Conservation (phyloP, 2,113 vertebrate genomes). For the Sus scrofa region DNA sequence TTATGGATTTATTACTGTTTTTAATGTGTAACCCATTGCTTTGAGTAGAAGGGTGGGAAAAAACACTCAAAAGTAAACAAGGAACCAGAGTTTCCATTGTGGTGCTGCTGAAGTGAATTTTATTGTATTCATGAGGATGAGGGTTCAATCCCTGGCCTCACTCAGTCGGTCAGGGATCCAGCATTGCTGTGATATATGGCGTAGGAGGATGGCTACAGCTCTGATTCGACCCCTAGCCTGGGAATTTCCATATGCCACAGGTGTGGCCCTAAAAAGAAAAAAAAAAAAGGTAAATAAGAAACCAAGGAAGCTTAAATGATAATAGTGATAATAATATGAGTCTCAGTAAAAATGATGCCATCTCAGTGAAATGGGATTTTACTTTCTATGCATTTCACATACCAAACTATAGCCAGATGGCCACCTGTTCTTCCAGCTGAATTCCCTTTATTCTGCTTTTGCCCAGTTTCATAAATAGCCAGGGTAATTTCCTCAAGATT, state of each 20-base stretch:
- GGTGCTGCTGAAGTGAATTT: too few relatives aligned
- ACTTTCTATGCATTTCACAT: background rate
- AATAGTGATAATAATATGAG: background rate
- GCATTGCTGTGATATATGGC: too few relatives aligned
- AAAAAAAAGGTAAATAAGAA: background rate
- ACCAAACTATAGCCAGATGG: background rate
- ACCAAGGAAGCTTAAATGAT: background rate
- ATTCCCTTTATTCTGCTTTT: background rate
- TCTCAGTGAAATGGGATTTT: background rate
- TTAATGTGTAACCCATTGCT: background rate
- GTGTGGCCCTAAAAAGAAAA: too few relatives aligned
- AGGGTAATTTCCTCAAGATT: background rate
- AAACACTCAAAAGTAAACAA: background rate
- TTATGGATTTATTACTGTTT: fast-evolving
- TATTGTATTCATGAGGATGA: too few relatives aligned
- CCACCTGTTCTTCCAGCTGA: background rate
- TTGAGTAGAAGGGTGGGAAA: background rate
- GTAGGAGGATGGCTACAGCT: too few relatives aligned
- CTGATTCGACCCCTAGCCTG: too few relatives aligned
- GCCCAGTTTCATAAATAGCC: background rate
- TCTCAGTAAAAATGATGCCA: background rate
- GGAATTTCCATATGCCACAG: too few relatives aligned
- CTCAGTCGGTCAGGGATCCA: too few relatives aligned
- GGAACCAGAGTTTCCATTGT: background rate
- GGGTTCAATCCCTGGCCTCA: too few relatives aligned